Percentiles rank a stretch among this genome's conserved stretches.
Evolutionary conservation across 1,140 invertebrate genomes (phyloP).

Genomic region (Platorchestia sp.): DNA sequence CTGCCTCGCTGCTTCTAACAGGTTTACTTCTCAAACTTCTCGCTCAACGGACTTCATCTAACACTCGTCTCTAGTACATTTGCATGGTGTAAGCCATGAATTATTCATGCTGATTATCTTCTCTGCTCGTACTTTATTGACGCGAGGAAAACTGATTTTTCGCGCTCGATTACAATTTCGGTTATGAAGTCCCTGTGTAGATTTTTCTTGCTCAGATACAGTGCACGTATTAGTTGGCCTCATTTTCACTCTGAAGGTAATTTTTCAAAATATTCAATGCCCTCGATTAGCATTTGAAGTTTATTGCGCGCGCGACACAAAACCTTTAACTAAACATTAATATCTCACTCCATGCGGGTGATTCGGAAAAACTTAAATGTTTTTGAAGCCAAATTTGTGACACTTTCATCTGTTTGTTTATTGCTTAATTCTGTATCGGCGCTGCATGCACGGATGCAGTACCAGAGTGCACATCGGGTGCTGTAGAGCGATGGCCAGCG

Average conservation of each 20-base stretch:
- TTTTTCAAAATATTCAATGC: background rate
- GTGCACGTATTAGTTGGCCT: background rate
- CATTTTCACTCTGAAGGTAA: background rate
- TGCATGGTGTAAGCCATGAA: slow-evolving; percentile 6
- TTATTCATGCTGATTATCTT: slow-evolving; percentile 2
- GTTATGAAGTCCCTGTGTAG: background rate
- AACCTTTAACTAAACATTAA: background rate
- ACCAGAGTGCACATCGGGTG: background rate
- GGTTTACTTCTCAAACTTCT: background rate
- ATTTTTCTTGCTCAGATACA: background rate
- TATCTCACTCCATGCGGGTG: background rate
- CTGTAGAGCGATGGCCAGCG: background rate
- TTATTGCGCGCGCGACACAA: background rate
- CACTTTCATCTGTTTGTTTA: background rate
- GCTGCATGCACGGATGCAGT: background rate
- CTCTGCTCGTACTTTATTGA: background rate
- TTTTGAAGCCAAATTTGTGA: background rate
- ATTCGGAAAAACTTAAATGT: background rate
- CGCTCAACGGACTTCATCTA: background rate
- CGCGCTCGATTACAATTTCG: background rate
- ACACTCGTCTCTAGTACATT: background rate
- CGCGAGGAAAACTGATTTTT: background rate
- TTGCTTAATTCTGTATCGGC: background rate
- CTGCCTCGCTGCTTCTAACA: background rate
- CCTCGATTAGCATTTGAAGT: background rate